Evolutionary conservation across 2,888 invertebrate species (phyloP).

Genomic region (Rhabditoides inermis): DNA sequence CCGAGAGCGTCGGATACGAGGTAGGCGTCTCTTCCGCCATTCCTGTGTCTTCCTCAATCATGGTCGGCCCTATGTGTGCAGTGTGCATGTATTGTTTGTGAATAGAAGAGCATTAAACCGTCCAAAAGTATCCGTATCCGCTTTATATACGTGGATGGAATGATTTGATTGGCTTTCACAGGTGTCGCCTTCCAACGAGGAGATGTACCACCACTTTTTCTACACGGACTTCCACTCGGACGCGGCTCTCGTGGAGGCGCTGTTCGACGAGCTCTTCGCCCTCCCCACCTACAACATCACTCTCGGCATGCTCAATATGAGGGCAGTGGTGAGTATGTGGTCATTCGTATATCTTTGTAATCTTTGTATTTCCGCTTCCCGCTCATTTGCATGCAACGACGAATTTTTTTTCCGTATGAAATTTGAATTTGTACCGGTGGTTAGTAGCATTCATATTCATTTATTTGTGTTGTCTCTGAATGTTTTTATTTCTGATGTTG

Average conservation of each 20-base stretch:
- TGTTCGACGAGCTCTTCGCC: constrained; percentile 7
- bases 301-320: constrained; percentile 2
- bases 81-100: no score
- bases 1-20: constrained; percentile 7
- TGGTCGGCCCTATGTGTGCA: no score
- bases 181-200: constrained; percentile 2
- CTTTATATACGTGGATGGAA: background rate
- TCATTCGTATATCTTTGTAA: no score
- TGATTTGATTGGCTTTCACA: background rate
- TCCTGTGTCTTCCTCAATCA: background rate
- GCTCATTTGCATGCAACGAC: no score
- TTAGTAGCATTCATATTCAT: no score
- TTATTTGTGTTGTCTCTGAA: no score
- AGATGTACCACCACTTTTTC: constrained; percentile 6
- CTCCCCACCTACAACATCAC: constrained; percentile 1
- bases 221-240: background rate
- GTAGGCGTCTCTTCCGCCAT: background rate
- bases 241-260: background rate
- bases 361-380: no score
- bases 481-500: no score
- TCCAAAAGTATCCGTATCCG: background rate
- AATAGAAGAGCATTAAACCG: no score
- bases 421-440: no score
- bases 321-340: background rate
- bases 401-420: no score